phyloP scores from a whole-genome alignment of 35 echinoderm and acorn worm genomes.

The Amphiura filiformis region DNA sequence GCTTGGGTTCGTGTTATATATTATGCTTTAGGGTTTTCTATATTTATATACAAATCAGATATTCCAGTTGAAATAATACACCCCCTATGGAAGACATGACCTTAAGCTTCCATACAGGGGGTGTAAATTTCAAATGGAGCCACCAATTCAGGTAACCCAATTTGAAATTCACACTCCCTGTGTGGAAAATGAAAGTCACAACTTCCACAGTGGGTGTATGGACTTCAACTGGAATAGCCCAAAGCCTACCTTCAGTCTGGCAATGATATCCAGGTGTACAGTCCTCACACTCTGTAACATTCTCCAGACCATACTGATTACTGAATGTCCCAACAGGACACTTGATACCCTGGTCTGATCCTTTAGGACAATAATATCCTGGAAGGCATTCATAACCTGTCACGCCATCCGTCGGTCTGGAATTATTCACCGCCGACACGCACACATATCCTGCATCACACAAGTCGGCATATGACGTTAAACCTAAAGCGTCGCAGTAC shows the following conservation, averaged over 20 bases:
- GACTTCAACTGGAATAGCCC: no score
- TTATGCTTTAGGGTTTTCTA: no score
- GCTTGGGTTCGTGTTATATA: no score
- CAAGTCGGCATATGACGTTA: constrained; percentile 50
- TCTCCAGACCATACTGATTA: constrained; percentile 83
- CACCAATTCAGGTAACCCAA: no score
- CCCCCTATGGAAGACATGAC: no score
- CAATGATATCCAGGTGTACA: constrained; percentile 88
- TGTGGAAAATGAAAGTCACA: no score
- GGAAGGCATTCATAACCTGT: constrained; percentile 94
- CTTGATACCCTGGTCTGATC: constrained; percentile 89
- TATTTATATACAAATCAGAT: no score
- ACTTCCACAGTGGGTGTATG: no score
- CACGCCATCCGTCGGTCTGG: constrained; percentile 71
- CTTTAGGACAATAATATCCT: constrained; percentile 96
- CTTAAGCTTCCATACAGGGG: no score
- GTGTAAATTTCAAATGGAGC: no score
- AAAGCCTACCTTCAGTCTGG: constrained; percentile 71
- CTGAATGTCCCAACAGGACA: constrained; percentile 96
- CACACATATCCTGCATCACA: constrained; percentile 97
- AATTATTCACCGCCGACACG: constrained; percentile 85
- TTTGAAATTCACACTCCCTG: no score
- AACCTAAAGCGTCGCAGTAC: constrained; percentile 83
- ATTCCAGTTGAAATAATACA: no score
- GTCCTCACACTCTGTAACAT: constrained; percentile 89